Percentiles rank a stretch among this genome's conserved stretches.
phyloP scores from a whole-genome alignment of 2,888 invertebrate species.

The Euproctis similis region DNA sequence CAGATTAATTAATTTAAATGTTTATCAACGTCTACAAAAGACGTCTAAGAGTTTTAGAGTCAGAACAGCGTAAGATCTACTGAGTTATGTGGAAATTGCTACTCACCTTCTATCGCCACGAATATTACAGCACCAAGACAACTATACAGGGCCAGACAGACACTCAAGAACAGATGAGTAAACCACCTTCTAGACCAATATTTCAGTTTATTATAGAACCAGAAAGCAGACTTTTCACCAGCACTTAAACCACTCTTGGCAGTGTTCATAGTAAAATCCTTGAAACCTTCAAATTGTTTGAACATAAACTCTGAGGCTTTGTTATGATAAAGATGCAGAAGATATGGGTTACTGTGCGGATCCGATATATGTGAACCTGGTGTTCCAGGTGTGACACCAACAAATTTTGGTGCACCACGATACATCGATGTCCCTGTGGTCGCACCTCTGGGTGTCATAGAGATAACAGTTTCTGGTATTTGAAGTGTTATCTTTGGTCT shows the following conservation, averaged over 20 bases:
- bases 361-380: constrained; percentile 53
- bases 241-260: constrained; percentile 87
- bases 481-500: constrained; percentile 70
- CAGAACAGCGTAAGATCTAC: no score
- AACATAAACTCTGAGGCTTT: constrained; percentile 87
- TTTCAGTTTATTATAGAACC: constrained; percentile 86
- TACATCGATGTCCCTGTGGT: constrained; percentile 37
- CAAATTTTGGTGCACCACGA: constrained; percentile 37
- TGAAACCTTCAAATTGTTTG: constrained; percentile 85
- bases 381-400: constrained; percentile 43
- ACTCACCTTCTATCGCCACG: constrained; percentile 85
- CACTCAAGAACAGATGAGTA: constrained; percentile 89
- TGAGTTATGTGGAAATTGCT: constrained; percentile 9
- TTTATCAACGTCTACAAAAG: no score
- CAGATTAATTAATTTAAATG: no score
- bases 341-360: constrained; percentile 49
- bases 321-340: constrained; percentile 72
- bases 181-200: constrained; percentile 89
- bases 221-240: constrained; percentile 88
- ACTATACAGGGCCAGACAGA: constrained; percentile 86
- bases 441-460: constrained; percentile 36
- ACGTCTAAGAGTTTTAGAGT: no score
- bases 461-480: constrained; percentile 46
- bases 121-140: constrained; percentile 88
- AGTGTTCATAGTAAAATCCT: constrained; percentile 82